Percentiles rank a stretch among this genome's conserved stretches.
These are phyloP conservation scores for Pseudomyrmex cubaensis DNA, from an alignment of 1,140 invertebrate species.

Conservation along the genomic window DNA sequence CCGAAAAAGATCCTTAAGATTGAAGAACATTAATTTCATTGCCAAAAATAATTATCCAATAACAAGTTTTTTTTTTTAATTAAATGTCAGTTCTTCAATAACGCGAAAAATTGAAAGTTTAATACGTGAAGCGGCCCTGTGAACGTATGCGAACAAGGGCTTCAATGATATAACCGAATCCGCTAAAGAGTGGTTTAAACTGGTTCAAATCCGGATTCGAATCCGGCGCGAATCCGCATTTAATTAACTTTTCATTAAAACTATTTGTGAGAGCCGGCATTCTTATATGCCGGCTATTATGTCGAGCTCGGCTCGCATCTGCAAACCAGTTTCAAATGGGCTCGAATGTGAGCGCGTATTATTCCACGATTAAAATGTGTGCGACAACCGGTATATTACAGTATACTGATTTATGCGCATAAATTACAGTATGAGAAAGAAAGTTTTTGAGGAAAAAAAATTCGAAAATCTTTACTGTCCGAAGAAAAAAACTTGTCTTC, in stretches of 20 bases:
- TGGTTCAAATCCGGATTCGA: slow-evolving; percentile 27
- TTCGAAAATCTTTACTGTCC: too few species aligned
- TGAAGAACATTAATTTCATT: not conserved
- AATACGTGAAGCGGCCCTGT: not conserved
- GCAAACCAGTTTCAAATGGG: slow-evolving; percentile 29
- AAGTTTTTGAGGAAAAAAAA: too few species aligned
- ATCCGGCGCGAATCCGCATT: not conserved
- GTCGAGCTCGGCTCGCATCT: not conserved
- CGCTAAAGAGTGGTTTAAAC: slow-evolving; percentile 43
- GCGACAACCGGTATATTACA: not conserved
- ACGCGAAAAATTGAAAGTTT: not conserved
- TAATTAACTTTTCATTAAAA: slow-evolving; percentile 48
- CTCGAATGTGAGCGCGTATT: not conserved
- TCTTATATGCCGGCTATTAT: not conserved
- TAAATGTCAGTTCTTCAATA: not conserved
- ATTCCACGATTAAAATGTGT: slow-evolving; percentile 13
- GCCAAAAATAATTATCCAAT: not conserved
- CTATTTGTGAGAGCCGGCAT: not conserved
- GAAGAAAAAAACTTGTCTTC: too few species aligned
- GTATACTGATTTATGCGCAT: not conserved
- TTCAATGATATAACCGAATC: slow-evolving; percentile 21
- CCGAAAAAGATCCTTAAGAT: not conserved
- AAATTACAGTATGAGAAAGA: too few species aligned
- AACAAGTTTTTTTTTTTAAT: not conserved
- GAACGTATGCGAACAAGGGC: not conserved